Base-by-base conservation (phyloP, 2,797 vertebrate genomes). In the Tokudaia muenninki region DNA sequence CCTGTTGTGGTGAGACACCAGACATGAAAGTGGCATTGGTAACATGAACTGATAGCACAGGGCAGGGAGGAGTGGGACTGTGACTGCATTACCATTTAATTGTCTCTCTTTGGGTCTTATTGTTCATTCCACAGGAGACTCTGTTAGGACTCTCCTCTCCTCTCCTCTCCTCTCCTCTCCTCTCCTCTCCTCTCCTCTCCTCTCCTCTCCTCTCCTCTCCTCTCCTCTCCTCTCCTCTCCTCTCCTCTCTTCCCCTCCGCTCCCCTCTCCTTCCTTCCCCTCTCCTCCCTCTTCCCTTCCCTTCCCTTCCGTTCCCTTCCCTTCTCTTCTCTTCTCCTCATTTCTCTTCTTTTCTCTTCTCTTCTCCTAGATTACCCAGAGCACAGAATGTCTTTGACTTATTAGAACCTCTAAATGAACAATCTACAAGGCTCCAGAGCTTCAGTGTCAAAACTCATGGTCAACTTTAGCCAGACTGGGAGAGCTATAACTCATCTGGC, bases 391-490 rank as follows among this genome's bases (percentile, higher is more conserved):
- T 21, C 31, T 87, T 94, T 92, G 82, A 90, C 31, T 91, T 75
- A 41, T 8, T 80, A 74, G 81, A 94, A 92, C 47, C 44, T 74
- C 77, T 29, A 57, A 82, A 19, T 50, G 24, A 86, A 59, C 41
- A 17, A 78, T 84, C 55, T 90, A 26, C 11, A 72, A 81, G 65
- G 61, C 1, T 57, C 52, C 7, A 31, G 44, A 22, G 17, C 19
- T 47, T 95, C 61, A 77, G 52, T n/a, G 78, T 94, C 29, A 94
- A 97, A 91, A 88, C 31, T 29, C 11, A 70, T 67, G 50, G 75
- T 83, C 70, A 74, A 14, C 47, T 95, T 92, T 86, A 84, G 14
- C 31, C 7, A 92, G 34, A 81, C n/a, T 96, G 9, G 34, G 72
- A 90, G 34, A 93, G 89, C 65, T 41, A 70, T 16, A 79, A 67